A percentile compares a stretch with the other conserved stretches of the same genome.
Conservation (phyloP, 2,797 vertebrate species). For the Sebastes miniatus region DNA sequence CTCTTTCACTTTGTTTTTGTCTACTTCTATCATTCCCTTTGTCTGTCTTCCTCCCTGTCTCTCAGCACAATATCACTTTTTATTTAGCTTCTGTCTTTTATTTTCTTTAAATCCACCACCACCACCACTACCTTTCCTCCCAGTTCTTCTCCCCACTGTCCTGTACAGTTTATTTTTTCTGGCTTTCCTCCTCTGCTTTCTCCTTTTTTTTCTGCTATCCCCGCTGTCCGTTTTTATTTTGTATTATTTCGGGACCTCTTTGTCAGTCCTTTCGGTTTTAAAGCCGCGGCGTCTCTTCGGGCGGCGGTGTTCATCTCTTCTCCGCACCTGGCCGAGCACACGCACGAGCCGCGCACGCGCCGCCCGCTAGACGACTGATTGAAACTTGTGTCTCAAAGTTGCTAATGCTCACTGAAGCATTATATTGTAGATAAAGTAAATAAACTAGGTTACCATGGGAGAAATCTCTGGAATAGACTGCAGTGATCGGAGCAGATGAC, state of each 20-base stretch:
- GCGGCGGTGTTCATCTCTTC: slow-evolving; percentile 65
- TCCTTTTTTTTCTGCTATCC: slow-evolving; percentile 19
- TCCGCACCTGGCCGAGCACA: slow-evolving; percentile 74
- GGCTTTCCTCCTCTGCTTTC: slow-evolving; percentile 36
- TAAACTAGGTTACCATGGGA: slow-evolving; percentile 93
- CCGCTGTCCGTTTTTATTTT: slow-evolving; percentile 61
- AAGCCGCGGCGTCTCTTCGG: slow-evolving; percentile 52
- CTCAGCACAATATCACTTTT: slow-evolving; percentile 40
- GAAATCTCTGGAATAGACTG: slow-evolving; percentile 90
- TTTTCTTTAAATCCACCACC: slow-evolving; percentile 32
- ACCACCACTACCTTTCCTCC: not conserved
- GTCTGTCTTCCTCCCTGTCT: slow-evolving; percentile 35
- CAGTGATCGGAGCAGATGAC: slow-evolving; percentile 87
- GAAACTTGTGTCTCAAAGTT: slow-evolving; percentile 93
- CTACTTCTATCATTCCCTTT: slow-evolving; percentile 49
- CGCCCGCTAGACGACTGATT: slow-evolving; percentile 85
- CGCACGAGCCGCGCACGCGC: slow-evolving; percentile 36
- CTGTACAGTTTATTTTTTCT: slow-evolving; percentile 50
- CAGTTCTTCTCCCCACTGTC: slow-evolving; percentile 23
- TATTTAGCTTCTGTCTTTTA: slow-evolving; percentile 43
- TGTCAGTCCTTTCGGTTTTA: slow-evolving; percentile 54
- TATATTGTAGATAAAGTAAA: slow-evolving; percentile 99
- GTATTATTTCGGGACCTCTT: slow-evolving; percentile 69
- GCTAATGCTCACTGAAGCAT: slow-evolving; percentile 95
- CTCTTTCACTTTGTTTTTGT: slow-evolving; percentile 57